These are phyloP conservation scores for Sylvicola cinctus DNA, from an alignment of 2,888 invertebrate species.

Conservation along the genomic window DNA sequence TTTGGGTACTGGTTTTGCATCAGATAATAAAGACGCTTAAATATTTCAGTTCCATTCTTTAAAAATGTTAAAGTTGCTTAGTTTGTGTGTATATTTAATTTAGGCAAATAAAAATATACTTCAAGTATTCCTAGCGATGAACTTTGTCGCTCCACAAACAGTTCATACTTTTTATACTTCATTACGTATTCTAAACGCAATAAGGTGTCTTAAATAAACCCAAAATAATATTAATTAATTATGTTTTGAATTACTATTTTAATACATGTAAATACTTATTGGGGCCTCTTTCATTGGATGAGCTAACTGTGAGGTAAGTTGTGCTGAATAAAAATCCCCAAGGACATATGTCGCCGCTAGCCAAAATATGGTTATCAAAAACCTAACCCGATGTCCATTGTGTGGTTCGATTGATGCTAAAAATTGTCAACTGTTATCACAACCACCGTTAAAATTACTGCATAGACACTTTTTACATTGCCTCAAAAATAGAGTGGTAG, in stretches of 20 bases:
- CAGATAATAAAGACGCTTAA: conserved; percentile 42
- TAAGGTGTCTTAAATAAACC: conserved; percentile 27
- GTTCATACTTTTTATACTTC: conserved; percentile 37
- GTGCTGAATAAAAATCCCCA: conserved; percentile 59
- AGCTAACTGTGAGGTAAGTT: conserved; percentile 51
- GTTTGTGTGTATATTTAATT: background rate
- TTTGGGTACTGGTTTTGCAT: conserved; percentile 33
- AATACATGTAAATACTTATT: conserved; percentile 21
- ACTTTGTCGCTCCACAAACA: conserved; percentile 52
- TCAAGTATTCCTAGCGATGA: conserved; percentile 48
- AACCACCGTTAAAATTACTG: background rate
- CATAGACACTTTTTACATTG: conserved; percentile 33
- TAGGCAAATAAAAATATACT: too few relatives aligned
- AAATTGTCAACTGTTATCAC: conserved; percentile 2
- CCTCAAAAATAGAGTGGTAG: conserved; percentile 43
- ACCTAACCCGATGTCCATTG: conserved; percentile 40
- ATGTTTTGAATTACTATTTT: background rate
- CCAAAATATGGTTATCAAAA: conserved; percentile 46
- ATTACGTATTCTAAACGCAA: conserved; percentile 43
- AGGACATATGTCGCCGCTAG: conserved; percentile 59
- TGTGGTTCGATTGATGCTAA: conserved; percentile 28
- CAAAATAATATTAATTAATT: background rate
- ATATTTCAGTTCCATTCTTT: conserved; percentile 55
- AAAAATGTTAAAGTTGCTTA: conserved; percentile 6
- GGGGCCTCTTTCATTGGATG: conserved; percentile 49